Evolutionary conservation across 2,888 invertebrate genomes (phyloP), one percentile per base, ranked within the genome.

Genomic region (Athalia rosae): DNA sequence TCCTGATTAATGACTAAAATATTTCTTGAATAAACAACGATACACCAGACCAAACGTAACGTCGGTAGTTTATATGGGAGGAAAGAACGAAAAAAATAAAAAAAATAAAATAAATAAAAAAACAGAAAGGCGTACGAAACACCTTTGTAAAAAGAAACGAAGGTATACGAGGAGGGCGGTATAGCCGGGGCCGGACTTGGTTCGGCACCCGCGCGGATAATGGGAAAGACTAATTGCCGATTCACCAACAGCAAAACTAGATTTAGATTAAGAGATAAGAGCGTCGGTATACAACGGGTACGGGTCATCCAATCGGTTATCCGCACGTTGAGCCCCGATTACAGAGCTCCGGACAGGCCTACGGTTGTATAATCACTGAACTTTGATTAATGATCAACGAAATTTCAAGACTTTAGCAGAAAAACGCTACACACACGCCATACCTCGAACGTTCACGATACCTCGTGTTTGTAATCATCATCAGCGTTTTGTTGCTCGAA

Each of bases 11-110:
- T 85, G 85, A 85, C 82, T 82, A 82, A 84, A 85, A 87, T 88
- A 87, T 86, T 87, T 88, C 84, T 85, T 84, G 84, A 82, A 85
- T 85, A 86, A 87, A 88, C 87, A 87, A 86, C 85, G 86, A 85
- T 85, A 84, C 82, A 81, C 28, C 28, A 28, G 28, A 28, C 28
- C 28, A 28, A 28, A n/a, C n/a, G n/a, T 28, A 28, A 28, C 28
- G 28, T 28, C 28, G 28, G 28, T 28, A 28, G 28, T 28, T 28
- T 28, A 28, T 28, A 28, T 28, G n/a, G n/a, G n/a, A n/a, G n/a
- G n/a, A n/a, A n/a, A 28, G 2, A 28, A 2, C 28, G 28, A 2
- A 28, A 28, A 28, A 2, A 28, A 28, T 28, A 28, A 28, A 79
- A 76, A 78, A 61, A 61, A 59, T n/a, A n/a, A 2, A 28, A 28